Evolutionary conservation across 2,113 vertebrate species (phyloP).

Genomic region (Xiphias gladius): DNA sequence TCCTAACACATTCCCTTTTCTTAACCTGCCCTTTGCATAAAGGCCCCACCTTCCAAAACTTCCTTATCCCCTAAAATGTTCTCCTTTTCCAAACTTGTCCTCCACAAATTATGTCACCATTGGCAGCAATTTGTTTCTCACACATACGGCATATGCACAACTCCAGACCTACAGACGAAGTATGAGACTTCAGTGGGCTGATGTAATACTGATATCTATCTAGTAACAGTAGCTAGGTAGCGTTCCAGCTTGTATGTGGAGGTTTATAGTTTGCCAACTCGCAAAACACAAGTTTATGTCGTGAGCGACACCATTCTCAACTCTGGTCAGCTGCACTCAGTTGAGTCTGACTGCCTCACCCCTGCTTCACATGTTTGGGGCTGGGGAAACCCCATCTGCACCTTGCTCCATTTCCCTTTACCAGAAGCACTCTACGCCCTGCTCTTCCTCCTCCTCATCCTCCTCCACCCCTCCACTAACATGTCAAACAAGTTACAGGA

Average conservation of each 20-base stretch:
- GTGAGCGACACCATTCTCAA: constrained; percentile 18
- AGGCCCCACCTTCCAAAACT: too few relatives aligned
- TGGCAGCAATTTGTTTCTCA: constrained; percentile 17
- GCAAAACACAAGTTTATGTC: constrained; percentile 7
- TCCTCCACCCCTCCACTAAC: constrained; percentile 53
- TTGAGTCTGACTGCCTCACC: not conserved
- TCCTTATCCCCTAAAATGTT: not conserved
- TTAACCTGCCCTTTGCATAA: not conserved
- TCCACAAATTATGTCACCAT: constrained; percentile 2
- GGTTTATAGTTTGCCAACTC: not conserved
- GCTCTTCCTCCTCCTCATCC: constrained; percentile 62
- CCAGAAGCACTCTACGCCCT: constrained; percentile 71
- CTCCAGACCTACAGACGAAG: not conserved
- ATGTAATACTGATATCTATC: not conserved
- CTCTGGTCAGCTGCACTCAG: constrained; percentile 49
- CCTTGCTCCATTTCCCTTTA: constrained; percentile 79
- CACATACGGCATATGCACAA: not conserved
- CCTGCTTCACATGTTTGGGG: constrained; percentile 17
- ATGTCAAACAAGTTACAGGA: constrained; percentile 76
- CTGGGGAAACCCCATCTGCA: constrained; percentile 78
- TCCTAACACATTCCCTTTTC: not conserved
- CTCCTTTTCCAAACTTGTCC: not conserved
- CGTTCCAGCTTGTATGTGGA: not conserved
- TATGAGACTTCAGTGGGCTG: not conserved
- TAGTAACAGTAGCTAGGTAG: not conserved